Conservation (phyloP, 1,140 invertebrate species). For the Myzus persicae region DNA sequence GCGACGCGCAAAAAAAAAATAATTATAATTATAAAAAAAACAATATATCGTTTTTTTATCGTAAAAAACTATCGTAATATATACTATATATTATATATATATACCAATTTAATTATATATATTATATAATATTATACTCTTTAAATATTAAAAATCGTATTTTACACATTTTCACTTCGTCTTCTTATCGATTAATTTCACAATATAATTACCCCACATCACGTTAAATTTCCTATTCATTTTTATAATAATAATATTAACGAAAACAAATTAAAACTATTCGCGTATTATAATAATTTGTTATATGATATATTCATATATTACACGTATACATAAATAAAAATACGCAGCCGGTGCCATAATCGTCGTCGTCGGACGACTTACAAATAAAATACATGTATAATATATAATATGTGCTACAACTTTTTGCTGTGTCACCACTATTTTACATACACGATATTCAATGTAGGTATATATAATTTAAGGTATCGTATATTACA, state of each 20-base stretch:
- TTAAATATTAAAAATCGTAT: constrained; percentile 26
- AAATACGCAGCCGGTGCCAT: background rate
- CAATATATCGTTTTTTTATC: background rate
- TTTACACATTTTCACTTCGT: constrained; percentile 37
- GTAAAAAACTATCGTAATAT: constrained; percentile 30
- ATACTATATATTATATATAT: constrained; percentile 3
- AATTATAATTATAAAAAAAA: constrained; percentile 32
- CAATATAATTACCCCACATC: constrained; percentile 39
- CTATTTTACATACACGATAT: background rate
- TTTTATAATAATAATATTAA: constrained; percentile 27
- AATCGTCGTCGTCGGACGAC: background rate
- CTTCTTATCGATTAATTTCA: constrained; percentile 33
- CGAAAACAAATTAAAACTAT: constrained; percentile 41
- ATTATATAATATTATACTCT: constrained; percentile 21
- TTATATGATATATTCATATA: constrained; percentile 13
- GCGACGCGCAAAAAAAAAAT: constrained; percentile 15
- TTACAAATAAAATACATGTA: background rate
- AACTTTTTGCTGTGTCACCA: background rate
- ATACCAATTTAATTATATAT: background rate
- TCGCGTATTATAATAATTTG: background rate
- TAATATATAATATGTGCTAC: background rate
- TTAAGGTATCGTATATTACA: background rate
- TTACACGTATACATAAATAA: constrained; percentile 32
- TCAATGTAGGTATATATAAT: background rate
- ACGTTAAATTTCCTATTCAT: constrained; percentile 39